Evolutionary conservation across 2,113 vertebrate species (phyloP).

Genomic region (Bubalus kerabau): DNA sequence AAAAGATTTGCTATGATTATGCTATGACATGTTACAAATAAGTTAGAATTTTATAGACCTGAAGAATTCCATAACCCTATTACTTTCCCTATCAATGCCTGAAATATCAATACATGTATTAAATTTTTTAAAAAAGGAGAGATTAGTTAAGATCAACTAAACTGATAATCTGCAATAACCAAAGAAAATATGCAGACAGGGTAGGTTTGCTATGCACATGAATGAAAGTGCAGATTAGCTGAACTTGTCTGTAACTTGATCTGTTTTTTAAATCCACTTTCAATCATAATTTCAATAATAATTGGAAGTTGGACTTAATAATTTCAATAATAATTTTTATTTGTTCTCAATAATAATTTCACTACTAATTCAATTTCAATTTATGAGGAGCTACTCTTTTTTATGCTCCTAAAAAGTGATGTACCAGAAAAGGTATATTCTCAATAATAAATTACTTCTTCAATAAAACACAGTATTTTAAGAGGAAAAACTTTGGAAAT

Average conservation of each 20-base stretch:
- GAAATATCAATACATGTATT: background rate
- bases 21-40: background rate
- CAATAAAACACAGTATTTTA: background rate
- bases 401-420: background rate
- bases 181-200: background rate
- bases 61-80: background rate
- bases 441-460: constrained; percentile 13
- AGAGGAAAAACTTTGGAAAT: background rate
- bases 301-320: background rate
- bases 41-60: background rate
- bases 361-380: background rate
- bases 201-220: background rate
- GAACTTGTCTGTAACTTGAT: background rate
- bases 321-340: background rate
- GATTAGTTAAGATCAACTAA: background rate
- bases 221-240: background rate
- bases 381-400: background rate
- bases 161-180: background rate
- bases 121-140: background rate
- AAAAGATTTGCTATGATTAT: background rate
- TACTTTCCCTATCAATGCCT: background rate
- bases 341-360: background rate
- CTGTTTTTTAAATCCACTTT: background rate
- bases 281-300: background rate
- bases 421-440: background rate